Conservation (phyloP, 2,797 vertebrate genomes). For the Acomys russatus region DNA sequence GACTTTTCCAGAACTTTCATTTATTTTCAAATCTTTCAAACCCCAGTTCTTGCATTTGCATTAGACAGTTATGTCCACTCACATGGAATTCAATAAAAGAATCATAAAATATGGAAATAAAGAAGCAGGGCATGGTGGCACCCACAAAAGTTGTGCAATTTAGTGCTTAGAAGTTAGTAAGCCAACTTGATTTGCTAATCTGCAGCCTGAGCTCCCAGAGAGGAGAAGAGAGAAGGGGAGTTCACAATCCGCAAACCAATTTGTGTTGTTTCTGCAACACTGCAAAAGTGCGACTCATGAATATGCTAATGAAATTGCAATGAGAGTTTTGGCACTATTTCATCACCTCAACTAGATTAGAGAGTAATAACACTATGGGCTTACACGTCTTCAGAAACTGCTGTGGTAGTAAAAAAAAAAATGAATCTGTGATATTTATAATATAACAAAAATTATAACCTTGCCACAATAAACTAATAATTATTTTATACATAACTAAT, state of each 20-base stretch:
- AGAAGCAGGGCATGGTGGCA: neutral
- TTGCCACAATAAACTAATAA: constrained; percentile 80
- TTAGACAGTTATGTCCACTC: neutral
- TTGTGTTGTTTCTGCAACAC: constrained; percentile 92
- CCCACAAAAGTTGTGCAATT: constrained; percentile 47
- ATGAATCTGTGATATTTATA: constrained; percentile 84
- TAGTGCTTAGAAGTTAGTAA: constrained; percentile 76
- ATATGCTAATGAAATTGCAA: constrained; percentile 91
- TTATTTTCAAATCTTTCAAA: neutral
- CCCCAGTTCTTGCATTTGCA: neutral
- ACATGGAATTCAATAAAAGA: neutral
- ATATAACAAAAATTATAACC: constrained; percentile 85
- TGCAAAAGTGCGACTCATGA: constrained; percentile 90
- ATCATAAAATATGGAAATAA: constrained; percentile 62
- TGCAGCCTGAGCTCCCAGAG: constrained; percentile 82
- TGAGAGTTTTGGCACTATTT: constrained; percentile 90
- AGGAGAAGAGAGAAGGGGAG: constrained; percentile 85
- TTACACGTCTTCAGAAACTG: constrained; percentile 86
- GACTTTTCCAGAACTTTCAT: constrained; percentile 41
- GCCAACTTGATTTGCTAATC: constrained; percentile 80
- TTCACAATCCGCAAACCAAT: constrained; percentile 91
- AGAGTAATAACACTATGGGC: constrained; percentile 85
- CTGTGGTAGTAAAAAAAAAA: constrained; percentile 72
- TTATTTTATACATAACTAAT: constrained; percentile 70
- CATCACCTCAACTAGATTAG: constrained; percentile 89